phyloP scores from a whole-genome alignment of 1,140 invertebrate genomes.

The Anadara kagoshimensis region DNA sequence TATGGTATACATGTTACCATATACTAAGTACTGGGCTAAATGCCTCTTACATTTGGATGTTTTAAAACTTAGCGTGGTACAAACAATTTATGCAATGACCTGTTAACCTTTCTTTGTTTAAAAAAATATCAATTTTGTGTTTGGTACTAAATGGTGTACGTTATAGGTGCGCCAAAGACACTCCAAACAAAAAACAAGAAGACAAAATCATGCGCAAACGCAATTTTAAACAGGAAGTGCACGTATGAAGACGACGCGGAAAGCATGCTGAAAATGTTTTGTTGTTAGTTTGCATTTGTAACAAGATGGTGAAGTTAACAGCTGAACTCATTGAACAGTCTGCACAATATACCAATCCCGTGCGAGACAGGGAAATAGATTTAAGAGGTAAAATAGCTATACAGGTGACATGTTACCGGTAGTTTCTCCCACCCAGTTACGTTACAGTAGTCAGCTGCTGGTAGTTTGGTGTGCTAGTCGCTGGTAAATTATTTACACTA shows the following conservation, averaged over 20 bases:
- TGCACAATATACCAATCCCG: constrained; percentile 88
- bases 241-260: not conserved
- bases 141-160: not conserved
- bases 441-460: too few species aligned
- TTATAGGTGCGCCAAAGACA: not conserved
- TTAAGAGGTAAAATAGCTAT: constrained; percentile 84
- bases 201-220: not conserved
- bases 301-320: constrained; percentile 67
- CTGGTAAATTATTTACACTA: too few species aligned
- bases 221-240: not conserved
- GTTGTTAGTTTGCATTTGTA: not conserved
- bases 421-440: too few species aligned
- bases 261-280: not conserved
- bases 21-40: too few species aligned
- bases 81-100: too few species aligned
- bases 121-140: too few species aligned
- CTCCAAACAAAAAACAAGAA: not conserved
- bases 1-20: too few species aligned
- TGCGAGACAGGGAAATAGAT: constrained; percentile 95
- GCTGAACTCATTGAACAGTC: constrained; percentile 69
- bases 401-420: too few species aligned
- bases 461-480: too few species aligned
- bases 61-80: too few species aligned
- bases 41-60: too few species aligned
- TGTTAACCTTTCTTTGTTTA: too few species aligned